Evolutionary conservation across 1,140 invertebrate species (phyloP).

Genomic region (Cydia pomonella): DNA sequence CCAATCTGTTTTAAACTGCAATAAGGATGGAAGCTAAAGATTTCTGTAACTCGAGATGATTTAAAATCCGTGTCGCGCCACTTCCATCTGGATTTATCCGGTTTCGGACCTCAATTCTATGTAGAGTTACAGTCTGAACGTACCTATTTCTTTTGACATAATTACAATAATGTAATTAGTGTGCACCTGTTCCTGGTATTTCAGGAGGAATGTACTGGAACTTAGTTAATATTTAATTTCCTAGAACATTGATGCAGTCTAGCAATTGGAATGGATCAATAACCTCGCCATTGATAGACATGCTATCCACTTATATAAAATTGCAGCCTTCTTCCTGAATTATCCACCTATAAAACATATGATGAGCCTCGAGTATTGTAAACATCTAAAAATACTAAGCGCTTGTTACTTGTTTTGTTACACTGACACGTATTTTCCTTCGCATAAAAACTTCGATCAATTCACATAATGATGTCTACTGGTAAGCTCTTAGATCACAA

Average conservation of each 20-base stretch:
- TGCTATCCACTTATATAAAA: too few relatives aligned
- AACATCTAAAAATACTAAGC: too few relatives aligned
- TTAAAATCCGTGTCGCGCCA: not conserved
- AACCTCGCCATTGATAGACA: too few relatives aligned
- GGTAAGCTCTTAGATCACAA: too few relatives aligned
- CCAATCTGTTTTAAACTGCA: not conserved
- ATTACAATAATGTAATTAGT: not conserved
- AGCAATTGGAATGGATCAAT: too few relatives aligned
- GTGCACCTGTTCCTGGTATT: not conserved
- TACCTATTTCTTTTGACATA: slow-evolving; percentile 33
- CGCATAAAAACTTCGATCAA: too few relatives aligned
- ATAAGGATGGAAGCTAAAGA: slow-evolving; percentile 13
- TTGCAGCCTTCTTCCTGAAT: too few relatives aligned
- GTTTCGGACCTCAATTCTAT: not conserved
- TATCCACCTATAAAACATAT: too few relatives aligned
- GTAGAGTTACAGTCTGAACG: not conserved
- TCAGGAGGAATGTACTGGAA: not conserved
- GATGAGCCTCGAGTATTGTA: too few relatives aligned
- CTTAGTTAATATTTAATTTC: not conserved
- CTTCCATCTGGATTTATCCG: slow-evolving; percentile 36
- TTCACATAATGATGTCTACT: too few relatives aligned
- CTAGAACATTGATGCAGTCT: not conserved
- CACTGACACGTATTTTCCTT: too few relatives aligned
- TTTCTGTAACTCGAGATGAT: not conserved
- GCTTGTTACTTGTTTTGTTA: too few relatives aligned